phyloP scores from a whole-genome alignment of 2,113 vertebrate species.

The Pogonocichla stellata region DNA sequence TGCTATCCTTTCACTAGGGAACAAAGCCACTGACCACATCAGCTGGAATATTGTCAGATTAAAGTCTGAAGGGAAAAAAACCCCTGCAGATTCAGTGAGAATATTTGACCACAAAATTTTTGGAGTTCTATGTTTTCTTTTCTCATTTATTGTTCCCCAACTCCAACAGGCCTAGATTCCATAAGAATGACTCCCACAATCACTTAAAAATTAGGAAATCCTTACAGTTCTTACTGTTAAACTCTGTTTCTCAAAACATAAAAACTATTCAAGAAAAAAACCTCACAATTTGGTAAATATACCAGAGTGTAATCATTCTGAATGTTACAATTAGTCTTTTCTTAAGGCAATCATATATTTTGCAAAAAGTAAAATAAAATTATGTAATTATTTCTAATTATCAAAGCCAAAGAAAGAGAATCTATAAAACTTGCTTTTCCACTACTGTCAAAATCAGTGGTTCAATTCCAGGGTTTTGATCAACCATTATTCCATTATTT shows the following conservation, averaged over 20 bases:
- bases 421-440: neutral
- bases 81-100: neutral
- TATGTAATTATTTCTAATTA: neutral
- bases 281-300: neutral
- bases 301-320: neutral
- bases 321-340: neutral
- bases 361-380: neutral
- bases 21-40: neutral
- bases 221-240: neutral
- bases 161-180: neutral
- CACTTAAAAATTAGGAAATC: neutral
- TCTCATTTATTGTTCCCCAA: neutral
- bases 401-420: neutral
- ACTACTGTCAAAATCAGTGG: neutral
- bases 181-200: neutral
- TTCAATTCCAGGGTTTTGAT: neutral
- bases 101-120: neutral
- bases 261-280: neutral
- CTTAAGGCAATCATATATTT: neutral
- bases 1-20: neutral
- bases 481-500: neutral
- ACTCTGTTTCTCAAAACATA: neutral
- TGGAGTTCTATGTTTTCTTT: neutral
- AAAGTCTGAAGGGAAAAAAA: neutral
- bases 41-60: neutral